Conservation (phyloP, 2,113 vertebrate species). For the Pangasianodon gigas region DNA sequence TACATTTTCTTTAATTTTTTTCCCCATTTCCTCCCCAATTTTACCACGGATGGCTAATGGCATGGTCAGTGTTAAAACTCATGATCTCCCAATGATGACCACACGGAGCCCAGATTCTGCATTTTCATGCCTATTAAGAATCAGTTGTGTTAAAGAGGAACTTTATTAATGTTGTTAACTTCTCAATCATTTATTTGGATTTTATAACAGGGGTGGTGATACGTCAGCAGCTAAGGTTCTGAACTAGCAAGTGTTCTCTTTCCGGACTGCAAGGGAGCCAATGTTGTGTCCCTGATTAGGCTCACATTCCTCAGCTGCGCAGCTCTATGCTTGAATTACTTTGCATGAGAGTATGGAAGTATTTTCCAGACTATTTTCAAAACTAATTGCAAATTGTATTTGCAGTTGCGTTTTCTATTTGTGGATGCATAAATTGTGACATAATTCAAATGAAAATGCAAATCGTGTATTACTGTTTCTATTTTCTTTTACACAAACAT, state of each 20-base stretch:
- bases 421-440: too few species aligned
- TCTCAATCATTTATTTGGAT: slow-evolving; percentile 2
- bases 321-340: neutral
- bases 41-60: neutral
- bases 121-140: neutral
- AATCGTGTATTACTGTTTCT: too few species aligned
- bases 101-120: neutral
- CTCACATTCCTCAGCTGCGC: neutral
- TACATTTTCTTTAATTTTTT: neutral
- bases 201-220: neutral
- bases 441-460: too few species aligned
- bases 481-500: too few species aligned
- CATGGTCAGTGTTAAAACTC: neutral
- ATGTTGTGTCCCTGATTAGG: neutral
- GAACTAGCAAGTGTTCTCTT: neutral
- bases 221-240: neutral
- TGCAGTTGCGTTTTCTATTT: too few species aligned
- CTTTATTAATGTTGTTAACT: neutral
- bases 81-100: neutral
- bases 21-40: neutral
- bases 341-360: neutral
- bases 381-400: too few species aligned
- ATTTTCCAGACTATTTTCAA: too few species aligned
- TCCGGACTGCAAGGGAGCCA: neutral
- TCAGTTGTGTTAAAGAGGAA: neutral